Conservation (phyloP, 1,140 invertebrate genomes). For the Drosophila grimshawi region DNA sequence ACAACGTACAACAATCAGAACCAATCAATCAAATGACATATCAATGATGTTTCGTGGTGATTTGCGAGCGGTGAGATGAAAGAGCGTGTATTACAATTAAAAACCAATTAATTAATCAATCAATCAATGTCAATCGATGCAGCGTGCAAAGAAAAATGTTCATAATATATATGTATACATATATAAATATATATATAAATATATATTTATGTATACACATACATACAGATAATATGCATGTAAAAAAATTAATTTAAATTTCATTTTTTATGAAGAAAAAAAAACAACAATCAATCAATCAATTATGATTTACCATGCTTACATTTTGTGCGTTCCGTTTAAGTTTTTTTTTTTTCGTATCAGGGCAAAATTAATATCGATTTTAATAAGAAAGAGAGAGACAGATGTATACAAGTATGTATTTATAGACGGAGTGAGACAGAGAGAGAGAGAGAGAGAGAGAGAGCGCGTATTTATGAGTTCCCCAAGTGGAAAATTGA, state of each 20-base stretch:
- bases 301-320: slow-evolving; percentile 58
- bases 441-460: slow-evolving; percentile 9
- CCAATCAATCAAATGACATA: slow-evolving; percentile 48
- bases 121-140: slow-evolving; percentile 43
- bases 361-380: slow-evolving; percentile 25
- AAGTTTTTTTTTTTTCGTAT: neutral
- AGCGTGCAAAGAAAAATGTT: slow-evolving; percentile 33
- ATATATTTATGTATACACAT: neutral
- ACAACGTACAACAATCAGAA: slow-evolving; percentile 43
- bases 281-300: slow-evolving; percentile 36
- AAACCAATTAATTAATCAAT: slow-evolving; percentile 33
- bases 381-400: slow-evolving; percentile 10
- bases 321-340: slow-evolving; percentile 38
- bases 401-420: slow-evolving; percentile 12
- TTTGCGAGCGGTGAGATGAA: slow-evolving; percentile 30
- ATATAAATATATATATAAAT: slow-evolving; percentile 2
- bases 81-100: slow-evolving; percentile 36
- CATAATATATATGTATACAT: slow-evolving; percentile 5
- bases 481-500: slow-evolving; percentile 5
- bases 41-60: slow-evolving; percentile 36
- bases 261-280: slow-evolving; percentile 5
- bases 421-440: slow-evolving; percentile 9
- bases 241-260: neutral
- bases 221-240: neutral
- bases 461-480: slow-evolving; percentile 11